Evolutionary conservation across 2,113 vertebrate genomes (phyloP), one percentile per base, ranked within the genome.

Genomic region (Centropristis striata): DNA sequence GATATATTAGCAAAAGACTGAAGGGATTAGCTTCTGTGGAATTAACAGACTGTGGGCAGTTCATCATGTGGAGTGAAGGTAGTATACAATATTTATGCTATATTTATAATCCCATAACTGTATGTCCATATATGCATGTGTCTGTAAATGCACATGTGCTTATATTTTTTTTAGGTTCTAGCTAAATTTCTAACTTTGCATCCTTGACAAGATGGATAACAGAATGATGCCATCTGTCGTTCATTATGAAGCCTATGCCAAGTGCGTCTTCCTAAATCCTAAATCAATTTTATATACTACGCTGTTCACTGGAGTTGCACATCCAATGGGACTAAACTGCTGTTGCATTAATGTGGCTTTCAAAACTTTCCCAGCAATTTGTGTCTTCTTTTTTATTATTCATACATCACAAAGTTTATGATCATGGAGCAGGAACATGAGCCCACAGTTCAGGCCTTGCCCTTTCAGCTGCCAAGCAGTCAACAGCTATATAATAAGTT

Each of bases 1-100:
- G 92, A 92, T 94, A 93, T 93, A 94, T 94, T 94, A 94, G 86
- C 76, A 84, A 90, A 91, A 87, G 82, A 90, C 90, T 91, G 88
- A 84, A 86, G 79, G 88, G 90, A 94, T 92, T 94, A 92, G 90
- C 80, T 82, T 82, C 55, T 88, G 89, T 83, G 83, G 88, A 86
- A 87, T 92, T 90, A 93, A 89, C 82, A 87, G 84, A 91, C 86
- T 92, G 84, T 64, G 90, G 80, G 88, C 69, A 92, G 84, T 91
- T 85, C 72, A 90, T 92, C 86, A 86, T 71, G 69, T 63, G 44
- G 27, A 85, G 39, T 86, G 71, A 85, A 83, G 42, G 69, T 70
- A 76, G 64, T 66, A 66, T 79, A 66, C 54, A 81, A 90, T 86
- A 76, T 85, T 75, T 71, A 74, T 55, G 57, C 49, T 16, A 71